These are phyloP conservation scores for Argyresthia albistria DNA, from an alignment of 2,888 invertebrate genomes.

Conservation along the genomic window DNA sequence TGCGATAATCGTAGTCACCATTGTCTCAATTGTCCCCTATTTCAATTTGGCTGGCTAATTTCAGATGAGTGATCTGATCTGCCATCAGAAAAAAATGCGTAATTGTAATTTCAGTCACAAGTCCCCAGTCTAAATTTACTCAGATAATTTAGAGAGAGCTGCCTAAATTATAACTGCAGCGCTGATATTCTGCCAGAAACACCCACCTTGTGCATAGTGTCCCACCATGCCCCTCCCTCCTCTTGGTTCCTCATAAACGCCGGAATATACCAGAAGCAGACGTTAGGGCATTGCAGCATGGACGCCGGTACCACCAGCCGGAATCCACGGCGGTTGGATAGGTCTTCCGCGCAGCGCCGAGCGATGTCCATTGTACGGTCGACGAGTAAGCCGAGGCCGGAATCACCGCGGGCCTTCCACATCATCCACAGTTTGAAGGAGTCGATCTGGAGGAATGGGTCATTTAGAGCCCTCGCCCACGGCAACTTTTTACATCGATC, in stretches of 20 bases:
- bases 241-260: slow-evolving; percentile 50
- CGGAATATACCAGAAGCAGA: slow-evolving; percentile 93
- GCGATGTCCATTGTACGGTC: slow-evolving; percentile 77
- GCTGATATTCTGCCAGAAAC: too few species aligned
- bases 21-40: too few species aligned
- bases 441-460: slow-evolving; percentile 77
- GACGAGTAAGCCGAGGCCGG: slow-evolving; percentile 70
- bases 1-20: too few species aligned
- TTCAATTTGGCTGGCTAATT: too few species aligned
- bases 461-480: too few species aligned
- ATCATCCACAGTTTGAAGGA: slow-evolving; percentile 94
- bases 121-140: too few species aligned
- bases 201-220: slow-evolving; percentile 59
- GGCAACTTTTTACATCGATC: too few species aligned
- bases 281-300: slow-evolving; percentile 81
- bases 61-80: too few species aligned
- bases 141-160: too few species aligned
- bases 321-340: slow-evolving; percentile 71
- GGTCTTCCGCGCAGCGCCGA: slow-evolving; percentile 66
- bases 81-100: too few species aligned
- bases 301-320: slow-evolving; percentile 69
- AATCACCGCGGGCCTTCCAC: slow-evolving; percentile 86
- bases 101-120: too few species aligned
- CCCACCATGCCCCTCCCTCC: slow-evolving; percentile 65
- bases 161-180: too few species aligned